phyloP scores from a whole-genome alignment of 2,888 invertebrate genomes.

The Steinernema hermaphroditum region DNA sequence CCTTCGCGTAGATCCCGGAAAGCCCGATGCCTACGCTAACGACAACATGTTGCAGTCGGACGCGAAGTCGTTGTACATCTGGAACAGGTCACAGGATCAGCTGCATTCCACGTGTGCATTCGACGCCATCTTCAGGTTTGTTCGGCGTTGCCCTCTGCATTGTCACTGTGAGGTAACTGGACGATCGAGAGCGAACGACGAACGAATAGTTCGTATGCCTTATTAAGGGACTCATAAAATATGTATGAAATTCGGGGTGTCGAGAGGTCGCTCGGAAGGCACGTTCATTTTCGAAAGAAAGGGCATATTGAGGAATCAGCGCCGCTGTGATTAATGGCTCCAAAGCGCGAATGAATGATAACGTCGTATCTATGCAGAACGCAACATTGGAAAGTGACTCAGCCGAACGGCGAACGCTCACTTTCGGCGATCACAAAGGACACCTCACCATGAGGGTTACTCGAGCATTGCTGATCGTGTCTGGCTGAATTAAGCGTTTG shows the following conservation, averaged over 20 bases:
- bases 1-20: not conserved
- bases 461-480: no score
- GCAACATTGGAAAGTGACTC: no score
- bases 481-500: no score
- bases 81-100: conserved; percentile 1
- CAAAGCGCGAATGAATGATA: not conserved
- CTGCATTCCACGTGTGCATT: conserved; percentile 17
- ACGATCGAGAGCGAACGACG: not conserved
- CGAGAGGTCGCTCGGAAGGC: not conserved
- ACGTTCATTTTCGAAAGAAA: not conserved
- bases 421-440: no score
- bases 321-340: not conserved
- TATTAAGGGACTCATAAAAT: not conserved
- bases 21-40: conserved; percentile 15
- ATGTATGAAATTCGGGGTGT: not conserved
- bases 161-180: not conserved
- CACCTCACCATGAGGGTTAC: no score
- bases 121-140: conserved; percentile 10
- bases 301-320: not conserved
- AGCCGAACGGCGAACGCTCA: no score
- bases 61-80: conserved; percentile 11
- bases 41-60: conserved; percentile 1
- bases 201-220: not conserved
- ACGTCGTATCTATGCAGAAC: not conserved
- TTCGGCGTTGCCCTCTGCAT: not conserved